Evolutionary conservation across 2,888 invertebrate genomes (phyloP), one percentile per base, ranked within the genome.

Genomic region (Amiota minor): DNA sequence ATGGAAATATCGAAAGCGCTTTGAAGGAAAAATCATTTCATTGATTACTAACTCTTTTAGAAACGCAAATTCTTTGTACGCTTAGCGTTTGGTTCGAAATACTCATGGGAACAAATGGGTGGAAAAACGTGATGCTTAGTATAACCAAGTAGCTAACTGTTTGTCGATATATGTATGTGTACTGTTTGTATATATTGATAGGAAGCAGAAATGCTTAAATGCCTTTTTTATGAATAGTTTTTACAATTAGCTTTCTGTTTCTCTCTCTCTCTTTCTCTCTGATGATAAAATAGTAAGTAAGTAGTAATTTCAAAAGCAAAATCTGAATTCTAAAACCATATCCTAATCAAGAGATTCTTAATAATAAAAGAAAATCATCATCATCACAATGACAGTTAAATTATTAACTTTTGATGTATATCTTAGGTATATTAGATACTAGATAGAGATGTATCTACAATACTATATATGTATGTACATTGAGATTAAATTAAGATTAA

Each of bases 11-110:
- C 1, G 59, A 59, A 18, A 67, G 46, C 18, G 78, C 80, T 74
- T 76, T 74, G 76, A 81, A 83, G 18, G 78, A 83, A 83, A 84
- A 80, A 83, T 83, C 82, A 84, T 84, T 81, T 82, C 83, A 83
- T 84, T 84, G 83, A 84, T 83, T 84, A 83, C 83, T 76, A 76
- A 72, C 35, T 35, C 35, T 35, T 35, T 35, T 35, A 35, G 35
- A 35, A 35, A 65, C 18, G 65, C 65, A 65, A 65, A 65, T 59
- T 16, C 55, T 35, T 35, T 35, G 35, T 35, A 35, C 20, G 20
- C 18, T 59, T 59, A 20, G 59, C 10, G 59, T 16, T 59, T 20
- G 59, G 59, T 20, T 9, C 18, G 10, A 59, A 59, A 59, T 59
- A 59, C 59, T 16, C 59, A 9, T 59, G 59, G 59, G 59, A 59